Percentiles rank a stretch among this genome's conserved stretches.
These are phyloP conservation scores for Glaucidium brasilianum DNA, from an alignment of 2,113 vertebrate genomes.

Conservation along the genomic window DNA sequence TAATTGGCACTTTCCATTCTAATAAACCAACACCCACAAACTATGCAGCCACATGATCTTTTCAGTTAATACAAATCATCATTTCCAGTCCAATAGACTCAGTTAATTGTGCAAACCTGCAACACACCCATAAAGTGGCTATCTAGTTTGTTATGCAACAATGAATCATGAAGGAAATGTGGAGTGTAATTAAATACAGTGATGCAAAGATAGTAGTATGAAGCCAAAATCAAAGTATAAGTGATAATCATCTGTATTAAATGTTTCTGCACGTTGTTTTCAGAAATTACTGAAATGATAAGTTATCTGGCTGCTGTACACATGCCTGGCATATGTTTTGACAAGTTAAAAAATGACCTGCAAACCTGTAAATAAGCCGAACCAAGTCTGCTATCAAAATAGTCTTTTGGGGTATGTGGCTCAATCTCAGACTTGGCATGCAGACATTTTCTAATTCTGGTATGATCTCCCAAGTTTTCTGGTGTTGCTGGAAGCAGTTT, in stretches of 20 bases:
- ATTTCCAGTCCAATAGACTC: constrained; percentile 66
- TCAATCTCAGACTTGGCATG: not conserved
- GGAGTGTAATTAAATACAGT: constrained; percentile 50
- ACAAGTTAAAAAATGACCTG: constrained; percentile 52
- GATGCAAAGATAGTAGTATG: constrained; percentile 56
- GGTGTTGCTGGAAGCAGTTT: not conserved
- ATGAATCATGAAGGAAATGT: constrained; percentile 69
- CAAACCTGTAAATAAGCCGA: constrained; percentile 32
- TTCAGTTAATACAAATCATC: constrained; percentile 65
- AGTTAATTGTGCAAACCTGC: constrained; percentile 66
- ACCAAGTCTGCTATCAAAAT: constrained; percentile 3
- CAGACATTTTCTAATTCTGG: not conserved
- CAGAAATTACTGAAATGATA: constrained; percentile 49
- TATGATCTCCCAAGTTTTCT: not conserved
- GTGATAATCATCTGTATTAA: constrained; percentile 59
- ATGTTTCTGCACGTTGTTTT: constrained; percentile 59
- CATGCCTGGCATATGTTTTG: constrained; percentile 55
- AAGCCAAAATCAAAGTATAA: constrained; percentile 62
- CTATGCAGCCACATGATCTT: constrained; percentile 57
- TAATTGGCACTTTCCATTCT: constrained; percentile 68
- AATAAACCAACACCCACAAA: constrained; percentile 66
- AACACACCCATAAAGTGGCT: constrained; percentile 62
- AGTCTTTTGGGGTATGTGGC: not conserved
- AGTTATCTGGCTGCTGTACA: constrained; percentile 22
- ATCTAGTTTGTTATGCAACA: constrained; percentile 61